These are phyloP conservation scores for Spialia ferax DNA, from an alignment of 2,888 invertebrate genomes.

Conservation along the genomic window DNA sequence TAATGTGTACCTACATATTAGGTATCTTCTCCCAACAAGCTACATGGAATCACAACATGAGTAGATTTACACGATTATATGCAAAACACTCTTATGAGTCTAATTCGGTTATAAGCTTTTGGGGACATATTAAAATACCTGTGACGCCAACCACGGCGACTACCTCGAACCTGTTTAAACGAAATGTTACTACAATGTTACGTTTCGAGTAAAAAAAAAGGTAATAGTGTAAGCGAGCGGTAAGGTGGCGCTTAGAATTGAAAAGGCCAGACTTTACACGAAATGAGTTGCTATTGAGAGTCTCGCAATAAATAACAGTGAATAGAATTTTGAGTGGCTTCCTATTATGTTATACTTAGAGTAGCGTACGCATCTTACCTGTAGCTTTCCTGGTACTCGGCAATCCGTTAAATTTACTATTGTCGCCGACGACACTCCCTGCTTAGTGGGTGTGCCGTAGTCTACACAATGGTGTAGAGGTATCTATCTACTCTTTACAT, in stretches of 20 bases:
- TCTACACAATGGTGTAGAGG: slow-evolving; percentile 28
- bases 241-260: slow-evolving; percentile 77
- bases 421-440: slow-evolving; percentile 54
- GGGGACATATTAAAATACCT: slow-evolving; percentile 65
- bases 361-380: slow-evolving; percentile 52
- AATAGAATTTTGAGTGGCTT: slow-evolving; percentile 61
- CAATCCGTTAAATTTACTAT: slow-evolving; percentile 54
- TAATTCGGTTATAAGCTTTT: slow-evolving; percentile 67
- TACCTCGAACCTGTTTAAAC: slow-evolving; percentile 57
- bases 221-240: slow-evolving; percentile 54
- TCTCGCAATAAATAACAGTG: slow-evolving; percentile 59
- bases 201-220: slow-evolving; percentile 51
- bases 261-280: slow-evolving; percentile 54
- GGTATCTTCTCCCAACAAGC: too few relatives aligned
- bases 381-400: slow-evolving; percentile 52
- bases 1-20: too few relatives aligned
- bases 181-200: slow-evolving; percentile 75
- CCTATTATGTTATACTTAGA: slow-evolving; percentile 51
- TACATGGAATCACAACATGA: not conserved
- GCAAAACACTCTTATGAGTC: slow-evolving; percentile 46
- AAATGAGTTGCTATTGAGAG: slow-evolving; percentile 56
- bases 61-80: slow-evolving; percentile 15
- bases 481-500: slow-evolving; percentile 23
- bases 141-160: slow-evolving; percentile 55
- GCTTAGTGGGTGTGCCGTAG: slow-evolving; percentile 58